Evolutionary conservation across 2,888 invertebrate genomes (phyloP).

Genomic region (Cotesia congregata): DNA sequence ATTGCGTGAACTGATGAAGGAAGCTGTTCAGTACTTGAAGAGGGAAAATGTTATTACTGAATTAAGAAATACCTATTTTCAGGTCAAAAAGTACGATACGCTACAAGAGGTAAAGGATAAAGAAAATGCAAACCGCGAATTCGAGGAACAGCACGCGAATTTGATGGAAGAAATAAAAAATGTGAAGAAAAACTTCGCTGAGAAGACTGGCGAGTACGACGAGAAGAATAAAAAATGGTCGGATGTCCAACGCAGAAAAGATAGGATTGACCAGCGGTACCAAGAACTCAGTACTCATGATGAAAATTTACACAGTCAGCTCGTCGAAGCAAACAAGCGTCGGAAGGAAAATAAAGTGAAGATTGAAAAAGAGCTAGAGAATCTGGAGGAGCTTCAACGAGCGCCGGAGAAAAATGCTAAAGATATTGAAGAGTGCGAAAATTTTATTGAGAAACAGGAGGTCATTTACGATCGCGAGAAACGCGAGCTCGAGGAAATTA

Average conservation of each 20-base stretch:
- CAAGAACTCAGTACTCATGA: constrained; percentile 71
- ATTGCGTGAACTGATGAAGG: constrained; percentile 83
- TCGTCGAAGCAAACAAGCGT: constrained; percentile 79
- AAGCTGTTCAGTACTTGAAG: constrained; percentile 83
- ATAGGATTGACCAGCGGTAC: constrained; percentile 71
- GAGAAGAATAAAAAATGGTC: constrained; percentile 70
- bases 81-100: constrained; percentile 59
- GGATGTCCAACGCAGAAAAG: constrained; percentile 76
- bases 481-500: constrained; percentile 69
- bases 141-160: constrained; percentile 57
- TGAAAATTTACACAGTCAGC: constrained; percentile 75
- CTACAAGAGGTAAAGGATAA: constrained; percentile 52
- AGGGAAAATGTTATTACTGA: constrained; percentile 82
- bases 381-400: constrained; percentile 77
- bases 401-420: constrained; percentile 82
- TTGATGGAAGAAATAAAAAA: constrained; percentile 72
- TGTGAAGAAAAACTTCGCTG: constrained; percentile 73
- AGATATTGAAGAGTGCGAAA: constrained; percentile 79
- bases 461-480: constrained; percentile 73
- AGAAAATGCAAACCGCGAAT: constrained; percentile 51
- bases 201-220: constrained; percentile 72
- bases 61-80: constrained; percentile 61
- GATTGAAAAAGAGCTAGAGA: constrained; percentile 75
- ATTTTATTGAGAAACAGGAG: constrained; percentile 72
- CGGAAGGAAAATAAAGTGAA: constrained; percentile 81